Conservation (phyloP, 2,888 invertebrate genomes). For the Eristalinus aeneus region DNA sequence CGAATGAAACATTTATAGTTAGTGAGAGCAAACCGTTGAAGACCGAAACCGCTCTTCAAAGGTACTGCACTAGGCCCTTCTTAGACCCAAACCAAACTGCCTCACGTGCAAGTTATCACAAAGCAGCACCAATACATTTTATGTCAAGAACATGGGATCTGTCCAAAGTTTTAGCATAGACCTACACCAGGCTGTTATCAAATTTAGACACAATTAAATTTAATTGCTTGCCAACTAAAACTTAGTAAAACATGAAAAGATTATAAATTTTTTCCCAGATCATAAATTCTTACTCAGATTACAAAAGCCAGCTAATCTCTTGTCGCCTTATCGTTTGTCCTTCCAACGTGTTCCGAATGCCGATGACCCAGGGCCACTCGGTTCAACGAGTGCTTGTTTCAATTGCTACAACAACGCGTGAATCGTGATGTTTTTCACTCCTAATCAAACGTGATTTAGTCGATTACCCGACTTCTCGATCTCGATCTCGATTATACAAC, state of each 20-base stretch:
- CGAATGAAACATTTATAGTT: too few species aligned
- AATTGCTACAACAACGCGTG: not conserved
- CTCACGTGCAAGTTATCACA: too few species aligned
- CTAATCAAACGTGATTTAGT: not conserved
- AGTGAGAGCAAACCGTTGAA: too few species aligned
- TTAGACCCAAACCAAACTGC: too few species aligned
- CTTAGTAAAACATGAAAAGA: not conserved
- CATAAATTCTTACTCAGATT: not conserved
- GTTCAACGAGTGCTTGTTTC: not conserved
- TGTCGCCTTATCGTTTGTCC: not conserved
- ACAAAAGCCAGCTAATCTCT: not conserved
- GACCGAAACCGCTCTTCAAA: too few species aligned
- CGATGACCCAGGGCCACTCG: not conserved
- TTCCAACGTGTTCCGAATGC: not conserved
- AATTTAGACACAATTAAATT: not conserved
- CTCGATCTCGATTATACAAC: not conserved
- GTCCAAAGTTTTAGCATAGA: too few species aligned
- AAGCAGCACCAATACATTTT: too few species aligned
- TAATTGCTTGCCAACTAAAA: not conserved
- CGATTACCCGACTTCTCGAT: not conserved
- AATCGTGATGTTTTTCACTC: not conserved
- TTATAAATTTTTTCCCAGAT: too few species aligned
- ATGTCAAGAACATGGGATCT: too few species aligned
- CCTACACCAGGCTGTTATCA: too few species aligned
- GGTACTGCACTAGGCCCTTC: too few species aligned